phyloP scores from a whole-genome alignment of 2,888 invertebrate species.

The Andrena camellia region DNA sequence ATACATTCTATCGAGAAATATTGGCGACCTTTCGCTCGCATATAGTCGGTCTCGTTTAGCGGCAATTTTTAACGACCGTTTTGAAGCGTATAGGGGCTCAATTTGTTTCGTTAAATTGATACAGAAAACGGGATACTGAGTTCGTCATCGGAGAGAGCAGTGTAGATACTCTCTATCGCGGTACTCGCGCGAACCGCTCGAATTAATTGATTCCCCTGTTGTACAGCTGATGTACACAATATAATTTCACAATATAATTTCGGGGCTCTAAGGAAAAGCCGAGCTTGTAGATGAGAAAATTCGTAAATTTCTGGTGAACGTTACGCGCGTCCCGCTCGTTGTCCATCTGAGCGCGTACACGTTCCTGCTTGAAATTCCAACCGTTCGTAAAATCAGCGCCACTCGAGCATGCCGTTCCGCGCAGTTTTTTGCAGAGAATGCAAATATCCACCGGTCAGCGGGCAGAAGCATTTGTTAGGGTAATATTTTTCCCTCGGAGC shows the following conservation, averaged over 20 bases:
- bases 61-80: conserved; percentile 59
- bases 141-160: conserved; percentile 21
- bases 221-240: neutral
- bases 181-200: conserved; percentile 24
- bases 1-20: conserved; percentile 44
- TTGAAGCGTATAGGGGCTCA: conserved; percentile 32
- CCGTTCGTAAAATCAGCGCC: neutral
- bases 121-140: conserved; percentile 24
- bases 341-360: neutral
- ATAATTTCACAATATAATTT: conserved; percentile 11
- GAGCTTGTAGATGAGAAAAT: neutral
- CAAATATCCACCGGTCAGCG: neutral
- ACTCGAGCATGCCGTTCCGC: neutral
- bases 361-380: neutral
- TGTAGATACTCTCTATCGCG: neutral
- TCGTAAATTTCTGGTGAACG: neutral
- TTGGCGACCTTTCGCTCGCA: conserved; percentile 26
- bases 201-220: conserved; percentile 61
- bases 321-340: neutral
- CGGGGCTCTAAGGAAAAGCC: neutral
- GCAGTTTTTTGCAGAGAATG: neutral
- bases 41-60: conserved; percentile 16
- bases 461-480: neutral
- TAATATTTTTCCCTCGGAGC: neutral
- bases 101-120: conserved; percentile 47